A percentile compares a stretch with the other conserved stretches of the same genome.
phyloP scores from a whole-genome alignment of 2,888 invertebrate species.

The Cephus nigrinus region DNA sequence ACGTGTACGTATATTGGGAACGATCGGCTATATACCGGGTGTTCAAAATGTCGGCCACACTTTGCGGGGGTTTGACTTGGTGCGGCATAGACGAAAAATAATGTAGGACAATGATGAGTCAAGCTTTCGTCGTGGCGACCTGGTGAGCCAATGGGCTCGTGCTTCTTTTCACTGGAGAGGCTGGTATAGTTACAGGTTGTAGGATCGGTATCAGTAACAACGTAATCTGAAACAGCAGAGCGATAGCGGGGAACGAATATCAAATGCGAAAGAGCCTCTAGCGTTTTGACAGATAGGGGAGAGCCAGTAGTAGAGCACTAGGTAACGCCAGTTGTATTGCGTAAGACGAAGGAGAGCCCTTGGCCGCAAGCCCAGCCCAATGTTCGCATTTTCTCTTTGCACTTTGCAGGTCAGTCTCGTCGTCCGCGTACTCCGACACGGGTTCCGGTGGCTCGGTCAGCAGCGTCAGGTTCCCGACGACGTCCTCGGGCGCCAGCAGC shows the following conservation, averaged over 20 bases:
- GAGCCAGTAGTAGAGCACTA: conserved; percentile 1
- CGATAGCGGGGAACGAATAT: not conserved
- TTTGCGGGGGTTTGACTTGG: not conserved
- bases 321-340: conserved; percentile 34
- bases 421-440: conserved; percentile 50
- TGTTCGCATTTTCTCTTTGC: conserved; percentile 16
- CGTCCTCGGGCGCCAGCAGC: conserved; percentile 24
- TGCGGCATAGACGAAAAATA: not conserved
- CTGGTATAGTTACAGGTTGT: not conserved
- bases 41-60: not conserved
- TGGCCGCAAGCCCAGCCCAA: conserved; percentile 51
- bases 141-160: not conserved
- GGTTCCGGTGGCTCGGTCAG: conserved; percentile 33
- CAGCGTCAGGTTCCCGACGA: conserved; percentile 23
- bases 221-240: not conserved
- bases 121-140: not conserved
- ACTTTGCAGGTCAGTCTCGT: conserved; percentile 58
- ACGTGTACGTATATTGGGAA: not conserved
- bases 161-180: not conserved
- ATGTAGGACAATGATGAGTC: not conserved
- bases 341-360: conserved; percentile 45
- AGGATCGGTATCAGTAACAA: not conserved
- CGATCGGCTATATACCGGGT: not conserved
- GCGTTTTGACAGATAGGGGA: not conserved
- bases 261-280: not conserved